phyloP scores from a whole-genome alignment of 2,113 vertebrate species.

The Helogale parvula region DNA sequence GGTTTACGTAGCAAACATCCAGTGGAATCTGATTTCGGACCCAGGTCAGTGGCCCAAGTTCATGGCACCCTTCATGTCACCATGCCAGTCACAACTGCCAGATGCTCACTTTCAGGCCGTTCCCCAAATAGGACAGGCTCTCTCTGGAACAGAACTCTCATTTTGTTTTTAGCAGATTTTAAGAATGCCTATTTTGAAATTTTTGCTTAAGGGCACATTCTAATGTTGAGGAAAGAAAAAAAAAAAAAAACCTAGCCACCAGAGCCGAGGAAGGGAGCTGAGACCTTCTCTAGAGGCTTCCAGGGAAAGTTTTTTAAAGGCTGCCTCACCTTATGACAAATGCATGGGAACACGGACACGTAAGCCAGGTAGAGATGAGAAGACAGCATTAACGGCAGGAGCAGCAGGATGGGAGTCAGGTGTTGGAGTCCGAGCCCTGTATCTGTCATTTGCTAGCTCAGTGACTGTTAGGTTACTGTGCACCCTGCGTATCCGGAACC shows the following conservation, averaged over 20 bases:
- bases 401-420: background rate
- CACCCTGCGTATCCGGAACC: accelerated
- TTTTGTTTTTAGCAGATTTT: slow-evolving; percentile 29
- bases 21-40: background rate
- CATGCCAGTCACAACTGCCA: background rate
- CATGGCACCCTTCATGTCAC: accelerated
- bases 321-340: background rate
- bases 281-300: background rate
- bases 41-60: background rate
- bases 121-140: background rate
- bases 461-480: background rate
- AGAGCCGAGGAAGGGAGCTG: background rate
- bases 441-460: background rate
- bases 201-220: slow-evolving; percentile 5
- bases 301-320: background rate
- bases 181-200: slow-evolving; percentile 35
- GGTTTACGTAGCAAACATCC: accelerated
- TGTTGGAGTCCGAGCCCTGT: background rate
- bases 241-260: background rate
- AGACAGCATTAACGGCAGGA: background rate
- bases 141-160: background rate
- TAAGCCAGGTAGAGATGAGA: background rate
- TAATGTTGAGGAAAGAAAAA: slow-evolving; percentile 5
- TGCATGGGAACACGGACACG: accelerated
- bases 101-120: background rate